Percentiles rank a stretch among this genome's conserved stretches.
Conservation (phyloP, 2,113 vertebrate species). For the Osmerus eperlanus region DNA sequence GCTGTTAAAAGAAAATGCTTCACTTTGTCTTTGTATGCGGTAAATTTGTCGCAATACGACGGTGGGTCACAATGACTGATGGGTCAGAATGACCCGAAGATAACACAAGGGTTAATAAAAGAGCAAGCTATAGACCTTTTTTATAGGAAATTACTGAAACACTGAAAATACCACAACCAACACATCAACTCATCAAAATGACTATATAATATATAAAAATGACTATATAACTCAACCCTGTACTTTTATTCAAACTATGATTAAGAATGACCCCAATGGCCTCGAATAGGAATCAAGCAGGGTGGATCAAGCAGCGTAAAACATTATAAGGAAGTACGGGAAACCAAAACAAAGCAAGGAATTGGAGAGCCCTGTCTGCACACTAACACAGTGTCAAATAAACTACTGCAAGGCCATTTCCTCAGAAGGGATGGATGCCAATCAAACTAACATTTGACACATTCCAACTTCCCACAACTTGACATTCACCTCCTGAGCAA, state of each 20-base stretch:
- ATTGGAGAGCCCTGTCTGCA: not conserved
- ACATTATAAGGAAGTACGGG: not conserved
- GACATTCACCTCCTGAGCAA: not conserved
- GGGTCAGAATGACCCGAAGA: too few relatives aligned
- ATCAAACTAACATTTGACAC: constrained; percentile 1
- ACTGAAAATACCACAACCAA: not conserved
- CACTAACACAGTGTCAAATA: not conserved
- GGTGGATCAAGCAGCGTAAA: not conserved
- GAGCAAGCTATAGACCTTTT: too few relatives aligned
- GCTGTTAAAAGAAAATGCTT: too few relatives aligned
- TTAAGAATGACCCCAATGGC: not conserved
- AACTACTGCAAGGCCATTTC: not conserved
- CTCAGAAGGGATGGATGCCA: not conserved
- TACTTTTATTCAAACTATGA: not conserved
- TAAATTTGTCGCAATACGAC: too few relatives aligned
- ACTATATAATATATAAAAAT: too few relatives aligned
- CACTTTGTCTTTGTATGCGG: too few relatives aligned
- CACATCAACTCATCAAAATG: not conserved
- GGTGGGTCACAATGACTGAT: too few relatives aligned
- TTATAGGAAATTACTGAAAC: too few relatives aligned
- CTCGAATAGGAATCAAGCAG: not conserved
- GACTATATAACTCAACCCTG: not conserved
- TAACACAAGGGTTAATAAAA: too few relatives aligned
- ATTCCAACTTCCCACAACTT: not conserved
- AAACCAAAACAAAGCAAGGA: not conserved